phyloP scores from a whole-genome alignment of 1,140 invertebrate genomes.

The Drosophila sp. region DNA sequence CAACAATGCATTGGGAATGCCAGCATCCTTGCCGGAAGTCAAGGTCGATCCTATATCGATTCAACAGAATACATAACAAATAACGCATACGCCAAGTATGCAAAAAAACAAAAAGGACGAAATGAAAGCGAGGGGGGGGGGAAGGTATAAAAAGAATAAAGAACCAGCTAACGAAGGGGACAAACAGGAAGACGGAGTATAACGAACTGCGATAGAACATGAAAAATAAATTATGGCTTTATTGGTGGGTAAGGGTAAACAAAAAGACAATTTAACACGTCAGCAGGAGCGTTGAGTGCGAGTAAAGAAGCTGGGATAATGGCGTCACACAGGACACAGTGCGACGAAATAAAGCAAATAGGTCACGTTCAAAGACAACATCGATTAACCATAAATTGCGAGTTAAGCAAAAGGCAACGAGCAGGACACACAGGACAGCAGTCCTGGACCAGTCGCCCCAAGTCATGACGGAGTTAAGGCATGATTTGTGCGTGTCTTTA shows the following conservation, averaged over 20 bases:
- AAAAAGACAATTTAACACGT: conserved; percentile 82
- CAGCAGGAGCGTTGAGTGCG: conserved; percentile 72
- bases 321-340: conserved; percentile 43
- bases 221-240: conserved; percentile 81
- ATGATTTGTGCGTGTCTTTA: conserved; percentile 81
- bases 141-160: background rate
- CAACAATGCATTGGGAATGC: conserved; percentile 14
- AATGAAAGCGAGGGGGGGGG: no score
- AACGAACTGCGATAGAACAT: conserved; percentile 76
- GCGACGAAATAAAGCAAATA: conserved; percentile 80
- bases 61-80: conserved; percentile 22
- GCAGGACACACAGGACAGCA: conserved; percentile 42
- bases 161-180: conserved; percentile 43
- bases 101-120: conserved; percentile 33
- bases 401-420: conserved; percentile 81
- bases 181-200: conserved; percentile 24
- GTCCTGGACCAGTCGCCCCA: conserved; percentile 20
- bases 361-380: conserved; percentile 82
- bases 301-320: conserved; percentile 34
- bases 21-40: conserved; percentile 53
- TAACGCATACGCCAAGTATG: conserved; percentile 45
- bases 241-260: conserved; percentile 79
- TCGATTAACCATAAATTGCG: conserved; percentile 83
- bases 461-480: conserved; percentile 58
- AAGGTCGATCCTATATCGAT: conserved; percentile 65